phyloP scores from a whole-genome alignment of 2,797 vertebrate species.

The Sebastes trivittatus region DNA sequence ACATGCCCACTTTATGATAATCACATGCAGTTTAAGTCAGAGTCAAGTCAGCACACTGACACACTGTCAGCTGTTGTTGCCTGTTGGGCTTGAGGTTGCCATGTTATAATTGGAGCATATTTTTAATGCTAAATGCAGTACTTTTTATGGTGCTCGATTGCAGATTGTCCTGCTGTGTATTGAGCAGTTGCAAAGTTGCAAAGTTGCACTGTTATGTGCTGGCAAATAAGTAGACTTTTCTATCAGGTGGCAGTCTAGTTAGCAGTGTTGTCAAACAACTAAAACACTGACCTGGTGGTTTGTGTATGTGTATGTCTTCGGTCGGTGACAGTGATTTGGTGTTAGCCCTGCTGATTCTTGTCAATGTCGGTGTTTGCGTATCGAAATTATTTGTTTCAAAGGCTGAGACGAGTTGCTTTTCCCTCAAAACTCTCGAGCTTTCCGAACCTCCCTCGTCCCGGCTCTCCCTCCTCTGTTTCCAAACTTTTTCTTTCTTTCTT shows the following conservation, averaged over 20 bases:
- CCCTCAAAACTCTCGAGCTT: background rate
- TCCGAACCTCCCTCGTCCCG: background rate
- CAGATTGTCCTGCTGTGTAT: background rate
- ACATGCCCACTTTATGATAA: too few relatives aligned
- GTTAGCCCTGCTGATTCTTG: background rate
- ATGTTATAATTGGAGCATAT: too few relatives aligned
- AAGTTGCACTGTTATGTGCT: background rate
- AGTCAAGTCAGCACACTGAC: too few relatives aligned
- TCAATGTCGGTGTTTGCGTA: background rate
- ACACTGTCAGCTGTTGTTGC: too few relatives aligned
- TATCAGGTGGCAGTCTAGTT: background rate
- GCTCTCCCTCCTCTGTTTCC: background rate
- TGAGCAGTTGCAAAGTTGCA: background rate
- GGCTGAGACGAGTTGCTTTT: background rate
- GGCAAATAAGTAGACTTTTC: background rate
- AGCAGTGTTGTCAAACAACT: background rate
- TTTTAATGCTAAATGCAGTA: too few relatives aligned
- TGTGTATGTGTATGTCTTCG: background rate
- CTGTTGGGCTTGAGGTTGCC: too few relatives aligned
- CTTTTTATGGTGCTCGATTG: background rate
- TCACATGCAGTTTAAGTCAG: too few relatives aligned
- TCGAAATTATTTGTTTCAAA: conserved; percentile 1
- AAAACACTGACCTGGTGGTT: background rate
- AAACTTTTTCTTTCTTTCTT: background rate
- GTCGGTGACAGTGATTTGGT: background rate